Base-by-base conservation (phyloP, 35 echinoderm and acorn worm genomes). In the Apostichopus japonicus region DNA sequence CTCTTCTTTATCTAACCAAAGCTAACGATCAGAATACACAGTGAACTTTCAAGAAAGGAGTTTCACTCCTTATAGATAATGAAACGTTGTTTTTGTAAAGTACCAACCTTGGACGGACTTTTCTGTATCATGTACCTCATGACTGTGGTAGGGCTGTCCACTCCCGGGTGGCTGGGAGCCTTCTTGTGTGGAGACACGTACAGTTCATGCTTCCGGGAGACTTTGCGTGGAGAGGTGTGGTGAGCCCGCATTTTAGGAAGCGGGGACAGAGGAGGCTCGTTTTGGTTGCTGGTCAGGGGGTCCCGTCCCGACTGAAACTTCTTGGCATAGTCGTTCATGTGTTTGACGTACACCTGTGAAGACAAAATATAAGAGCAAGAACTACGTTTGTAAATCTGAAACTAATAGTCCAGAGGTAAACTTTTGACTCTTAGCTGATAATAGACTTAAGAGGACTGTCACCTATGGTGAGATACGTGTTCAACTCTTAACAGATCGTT, bases 71-170 rank as follows among this genome's bases (percentile, higher is more conserved):
- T 44, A 44, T 44, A 44, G 33, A 75, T 5, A 75, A 75, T 15
- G 0, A 15, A 75, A 15, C 33, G 3, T 44, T 44, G 33, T 44
- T 44, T 44, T 44, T 4, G 33, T 44, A 0, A 44, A 44, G 54
- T 14, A 87, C 86, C 17, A 58, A 98, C 97, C 97, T 99, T 99
- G 17, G 91, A 87, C 19, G 97, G 97, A 79, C 97, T 99, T 70
- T 92, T 96, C 78, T 99, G 91, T 6, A 99, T 93, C n/a, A 86
- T 86, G 33, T 96, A 99, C 27, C 78, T 94, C 90, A 99, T 96
- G 33, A 73, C 91, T 63, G 87, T 96, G 14, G 83, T 83, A 8
- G 97, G 97, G 59, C 97, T 99, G 27, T 24, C 24, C 8, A 88
- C 19, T 0, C 84, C 77, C 24, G 24, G 91, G 6, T 58, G n/a